Percentiles rank a stretch among this genome's conserved stretches.
Conservation (phyloP, 2,888 invertebrate species). For the Lasioglossum figueresi region DNA sequence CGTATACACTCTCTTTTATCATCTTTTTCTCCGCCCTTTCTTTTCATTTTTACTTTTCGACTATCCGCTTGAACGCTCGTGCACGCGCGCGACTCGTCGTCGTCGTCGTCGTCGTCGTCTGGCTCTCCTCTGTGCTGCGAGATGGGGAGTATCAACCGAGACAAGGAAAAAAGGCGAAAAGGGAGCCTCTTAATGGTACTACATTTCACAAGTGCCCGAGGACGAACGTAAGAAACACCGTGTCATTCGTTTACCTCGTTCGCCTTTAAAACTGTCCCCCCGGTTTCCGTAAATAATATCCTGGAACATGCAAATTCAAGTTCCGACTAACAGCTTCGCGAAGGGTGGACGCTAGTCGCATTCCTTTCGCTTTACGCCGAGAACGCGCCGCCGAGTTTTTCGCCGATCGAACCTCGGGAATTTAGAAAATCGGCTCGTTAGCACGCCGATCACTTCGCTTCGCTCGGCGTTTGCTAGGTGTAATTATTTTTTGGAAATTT, state of each 20-base stretch:
- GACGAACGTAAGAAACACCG: constrained; percentile 29
- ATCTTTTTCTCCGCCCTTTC: background rate
- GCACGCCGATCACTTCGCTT: background rate
- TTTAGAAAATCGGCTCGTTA: background rate
- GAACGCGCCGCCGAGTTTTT: background rate
- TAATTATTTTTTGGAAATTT: background rate
- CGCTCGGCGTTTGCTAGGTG: background rate
- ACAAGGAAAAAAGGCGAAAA: constrained; percentile 20
- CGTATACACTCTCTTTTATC: background rate
- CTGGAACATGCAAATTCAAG: background rate
- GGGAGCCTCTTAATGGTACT: constrained; percentile 38
- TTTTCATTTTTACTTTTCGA: constrained; percentile 48
- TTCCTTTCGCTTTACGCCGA: background rate
- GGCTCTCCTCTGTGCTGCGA: constrained; percentile 19
- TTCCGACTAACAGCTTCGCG: background rate
- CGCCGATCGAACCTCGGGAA: background rate
- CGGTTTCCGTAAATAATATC: constrained; percentile 23
- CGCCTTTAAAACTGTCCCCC: constrained; percentile 22
- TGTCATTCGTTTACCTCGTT: constrained; percentile 10
- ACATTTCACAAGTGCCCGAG: constrained; percentile 37
- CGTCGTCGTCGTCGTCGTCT: constrained; percentile 42
- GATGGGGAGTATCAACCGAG: constrained; percentile 29
- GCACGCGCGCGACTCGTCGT: constrained; percentile 29
- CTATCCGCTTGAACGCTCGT: constrained; percentile 54
- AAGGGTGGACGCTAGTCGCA: background rate